Base-by-base conservation (phyloP, 2,888 invertebrate genomes). In the Cryptus viduatorius region DNA sequence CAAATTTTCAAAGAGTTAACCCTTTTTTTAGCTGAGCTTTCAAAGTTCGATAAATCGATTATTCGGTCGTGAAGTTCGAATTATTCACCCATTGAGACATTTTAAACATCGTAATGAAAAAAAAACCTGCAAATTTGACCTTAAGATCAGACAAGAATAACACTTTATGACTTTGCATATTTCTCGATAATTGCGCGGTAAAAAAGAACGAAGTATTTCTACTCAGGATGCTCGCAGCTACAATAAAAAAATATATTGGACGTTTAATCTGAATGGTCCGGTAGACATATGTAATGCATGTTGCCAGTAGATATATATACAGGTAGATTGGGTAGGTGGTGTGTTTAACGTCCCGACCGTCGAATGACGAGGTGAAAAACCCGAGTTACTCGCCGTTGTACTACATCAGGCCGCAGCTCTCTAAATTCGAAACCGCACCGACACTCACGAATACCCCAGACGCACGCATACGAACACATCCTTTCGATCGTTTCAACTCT, bases 321-420 rank as follows among this genome's bases (percentile, higher is more conserved):
- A 65, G 64, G 50, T 53, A 76, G 76, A 76, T 65, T 50, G 53
- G 76, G 37, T 53, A 53, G 76, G 65, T 42, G 50, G n/a, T 24
- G 76, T 76, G 65, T 76, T 76, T 76, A 76, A 65, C 65, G 76
- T 76, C 19, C 53, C 50, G 24, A 76, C 76, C 65, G 48, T 64
- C 64, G 75, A 64, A 64, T 75, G 75, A 75, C 75, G 75, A 37
- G 75, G 50, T 65, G 42, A 76, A 65, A 76, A 76, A 76, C 14
- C 37, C 64, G 24, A 64, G 56, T 76, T 65, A 50, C 64, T n/a
- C 44, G 61, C 19, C 76, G 53, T 65, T 76, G 64, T 50, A 65
- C 53, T 24, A 37, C 65, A 16, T 75, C 64, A 76, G 50, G 76
- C 76, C 76, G 76, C 76, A 76, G 53, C 37, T 65, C 76, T 76